A percentile compares a stretch with the other conserved stretches of the same genome.
These are phyloP conservation scores for Hapalemur alaotrensis DNA, from an alignment of 2,797 vertebrate genomes.

Conservation along the genomic window DNA sequence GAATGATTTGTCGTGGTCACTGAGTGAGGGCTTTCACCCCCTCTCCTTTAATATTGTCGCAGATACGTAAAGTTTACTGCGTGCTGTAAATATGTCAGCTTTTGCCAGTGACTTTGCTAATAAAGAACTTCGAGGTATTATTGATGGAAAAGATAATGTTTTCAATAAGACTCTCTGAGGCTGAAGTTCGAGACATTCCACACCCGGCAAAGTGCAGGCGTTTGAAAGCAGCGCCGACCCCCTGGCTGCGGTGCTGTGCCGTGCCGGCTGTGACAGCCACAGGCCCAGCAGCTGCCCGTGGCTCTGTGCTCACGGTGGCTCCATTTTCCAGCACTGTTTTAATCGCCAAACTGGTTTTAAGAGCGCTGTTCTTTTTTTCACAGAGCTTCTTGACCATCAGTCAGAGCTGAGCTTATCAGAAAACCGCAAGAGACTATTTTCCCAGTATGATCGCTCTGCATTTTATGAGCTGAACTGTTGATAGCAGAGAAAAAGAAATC, in stretches of 20 bases:
- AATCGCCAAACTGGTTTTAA: slow-evolving; percentile 53
- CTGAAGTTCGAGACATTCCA: slow-evolving; percentile 52
- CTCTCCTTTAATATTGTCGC: slow-evolving; percentile 83
- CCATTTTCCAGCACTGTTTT: slow-evolving; percentile 41
- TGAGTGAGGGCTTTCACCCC: slow-evolving; percentile 46
- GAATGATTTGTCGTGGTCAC: slow-evolving; percentile 85
- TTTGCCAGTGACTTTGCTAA: slow-evolving; percentile 85
- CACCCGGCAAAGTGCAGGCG: neutral
- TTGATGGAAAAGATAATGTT: slow-evolving; percentile 89
- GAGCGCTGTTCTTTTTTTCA: neutral
- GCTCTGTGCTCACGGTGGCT: accelerated
- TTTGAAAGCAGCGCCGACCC: neutral
- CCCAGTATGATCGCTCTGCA: neutral
- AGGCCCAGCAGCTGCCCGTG: neutral
- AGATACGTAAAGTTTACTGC: slow-evolving; percentile 87
- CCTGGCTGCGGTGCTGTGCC: neutral
- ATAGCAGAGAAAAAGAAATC: neutral
- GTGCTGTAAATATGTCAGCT: slow-evolving; percentile 87
- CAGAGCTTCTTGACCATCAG: slow-evolving; percentile 17
- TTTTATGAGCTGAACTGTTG: neutral
- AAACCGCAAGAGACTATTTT: neutral
- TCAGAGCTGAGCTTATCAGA: neutral
- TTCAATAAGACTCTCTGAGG: slow-evolving; percentile 83
- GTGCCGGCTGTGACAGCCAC: neutral
- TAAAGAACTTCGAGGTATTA: slow-evolving; percentile 85